Percentiles rank a stretch among this genome's conserved stretches.
These are phyloP conservation scores for Hydractinia symbiolongicarpus DNA, from an alignment of 30 jellyfish, hydroid and myxozoan genomes.

Conservation along the genomic window DNA sequence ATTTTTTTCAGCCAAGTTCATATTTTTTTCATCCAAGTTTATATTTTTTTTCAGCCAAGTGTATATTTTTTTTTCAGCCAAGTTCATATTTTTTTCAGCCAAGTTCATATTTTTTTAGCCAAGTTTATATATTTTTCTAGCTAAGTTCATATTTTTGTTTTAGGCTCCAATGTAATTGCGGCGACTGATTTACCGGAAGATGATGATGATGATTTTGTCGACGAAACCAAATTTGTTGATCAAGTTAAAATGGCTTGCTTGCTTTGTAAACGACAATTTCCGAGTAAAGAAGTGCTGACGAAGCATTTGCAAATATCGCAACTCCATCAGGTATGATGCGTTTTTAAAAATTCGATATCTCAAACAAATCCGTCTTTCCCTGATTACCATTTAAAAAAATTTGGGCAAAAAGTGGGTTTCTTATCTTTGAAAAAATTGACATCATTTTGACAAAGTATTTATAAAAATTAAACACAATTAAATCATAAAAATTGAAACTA, in stretches of 20 bases:
- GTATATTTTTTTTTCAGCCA: too few species aligned
- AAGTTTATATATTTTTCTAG: too few species aligned
- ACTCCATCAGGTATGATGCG: conserved; percentile 63
- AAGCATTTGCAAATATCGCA: conserved; percentile 86
- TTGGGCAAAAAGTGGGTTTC: too few species aligned
- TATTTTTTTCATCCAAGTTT: too few species aligned
- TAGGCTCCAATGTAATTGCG: conserved; percentile 51
- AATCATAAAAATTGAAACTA: too few species aligned
- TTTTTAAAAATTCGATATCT: background rate
- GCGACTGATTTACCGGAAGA: conserved; percentile 79
- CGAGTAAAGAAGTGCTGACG: conserved; percentile 61
- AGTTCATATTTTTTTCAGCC: too few species aligned
- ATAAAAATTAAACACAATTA: too few species aligned
- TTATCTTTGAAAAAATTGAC: too few species aligned
- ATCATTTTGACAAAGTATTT: too few species aligned
- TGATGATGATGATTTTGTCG: conserved; percentile 47
- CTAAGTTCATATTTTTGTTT: background rate
- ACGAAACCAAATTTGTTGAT: conserved; percentile 47
- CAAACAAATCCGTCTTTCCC: background rate
- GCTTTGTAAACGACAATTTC: conserved; percentile 80
- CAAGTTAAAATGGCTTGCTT: conserved; percentile 65
- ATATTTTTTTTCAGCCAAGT: too few species aligned
- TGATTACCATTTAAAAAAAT: background rate
- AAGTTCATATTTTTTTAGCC: too few species aligned
- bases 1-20: too few species aligned